phyloP scores from a whole-genome alignment of 2,797 vertebrate species.

The Liparis tanakae region DNA sequence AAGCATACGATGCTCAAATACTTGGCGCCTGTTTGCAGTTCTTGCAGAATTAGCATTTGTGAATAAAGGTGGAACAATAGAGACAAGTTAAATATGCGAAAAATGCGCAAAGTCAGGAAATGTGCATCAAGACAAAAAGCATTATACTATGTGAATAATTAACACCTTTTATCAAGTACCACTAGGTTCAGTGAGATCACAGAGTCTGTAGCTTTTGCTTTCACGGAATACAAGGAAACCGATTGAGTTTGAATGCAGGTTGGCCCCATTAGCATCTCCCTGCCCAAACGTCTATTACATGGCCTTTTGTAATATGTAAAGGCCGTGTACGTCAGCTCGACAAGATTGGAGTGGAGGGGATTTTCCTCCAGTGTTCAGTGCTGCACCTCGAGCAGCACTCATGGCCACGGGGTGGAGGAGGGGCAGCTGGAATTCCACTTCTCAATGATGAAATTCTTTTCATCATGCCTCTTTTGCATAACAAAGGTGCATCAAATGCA shows the following conservation, averaged over 20 bases:
- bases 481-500: constrained; percentile 78
- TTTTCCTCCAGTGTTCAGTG: constrained; percentile 61
- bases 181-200: constrained; percentile 33
- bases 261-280: constrained; percentile 34
- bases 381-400: constrained; percentile 68
- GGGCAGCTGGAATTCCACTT: constrained; percentile 73
- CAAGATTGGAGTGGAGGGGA: constrained; percentile 67
- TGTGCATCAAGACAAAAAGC: constrained; percentile 35
- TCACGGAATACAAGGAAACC: constrained; percentile 13
- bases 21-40: constrained; percentile 38
- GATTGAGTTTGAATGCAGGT: constrained; percentile 41
- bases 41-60: constrained; percentile 55
- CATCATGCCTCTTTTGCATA: constrained; percentile 78
- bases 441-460: constrained; percentile 79
- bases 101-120: constrained; percentile 61
- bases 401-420: constrained; percentile 61
- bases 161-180: constrained; percentile 51
- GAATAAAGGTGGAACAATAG: constrained; percentile 49
- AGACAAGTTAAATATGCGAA: constrained; percentile 42
- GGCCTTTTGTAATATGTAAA: constrained; percentile 61
- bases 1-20: constrained; percentile 20
- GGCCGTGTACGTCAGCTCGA: constrained; percentile 66
- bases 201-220: constrained; percentile 16
- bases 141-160: constrained; percentile 57
- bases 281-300: constrained; percentile 32